Conservation (phyloP, 2,797 vertebrate species). For the Lagodon rhomboides region DNA sequence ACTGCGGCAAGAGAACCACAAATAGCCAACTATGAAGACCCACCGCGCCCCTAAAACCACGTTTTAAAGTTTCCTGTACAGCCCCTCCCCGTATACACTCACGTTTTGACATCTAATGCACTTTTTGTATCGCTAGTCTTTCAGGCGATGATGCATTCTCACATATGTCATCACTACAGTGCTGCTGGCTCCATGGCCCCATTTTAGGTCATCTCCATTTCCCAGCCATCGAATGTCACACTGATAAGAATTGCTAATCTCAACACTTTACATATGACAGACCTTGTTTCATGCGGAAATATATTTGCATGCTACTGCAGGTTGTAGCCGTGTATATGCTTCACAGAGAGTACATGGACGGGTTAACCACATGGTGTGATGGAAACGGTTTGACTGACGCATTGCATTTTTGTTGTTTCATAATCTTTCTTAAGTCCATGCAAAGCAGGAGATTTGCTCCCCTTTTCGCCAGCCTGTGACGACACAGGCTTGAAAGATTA, state of each 20-base stretch:
- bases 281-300: conserved; percentile 16
- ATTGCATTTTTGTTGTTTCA: conserved; percentile 73
- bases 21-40: conserved; percentile 12
- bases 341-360: conserved; percentile 29
- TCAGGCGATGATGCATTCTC: not conserved
- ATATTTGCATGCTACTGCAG: conserved; percentile 55
- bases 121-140: not conserved
- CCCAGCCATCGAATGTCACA: not conserved
- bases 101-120: not conserved
- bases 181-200: conserved; percentile 1
- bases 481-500: conserved; percentile 78
- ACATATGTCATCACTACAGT: not conserved
- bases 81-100: not conserved
- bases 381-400: conserved; percentile 62
- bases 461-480: conserved; percentile 69
- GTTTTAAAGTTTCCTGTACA: conserved; percentile 39
- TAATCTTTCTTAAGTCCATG: conserved; percentile 78
- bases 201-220: conserved; percentile 14
- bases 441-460: conserved; percentile 78
- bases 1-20: conserved; percentile 4
- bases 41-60: conserved; percentile 11
- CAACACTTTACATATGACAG: conserved; percentile 27
- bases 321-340: conserved; percentile 6
- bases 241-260: conserved; percentile 33
- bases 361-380: conserved; percentile 63